Base-by-base conservation (phyloP, 2,888 invertebrate genomes). In the Bellardia pandia region DNA sequence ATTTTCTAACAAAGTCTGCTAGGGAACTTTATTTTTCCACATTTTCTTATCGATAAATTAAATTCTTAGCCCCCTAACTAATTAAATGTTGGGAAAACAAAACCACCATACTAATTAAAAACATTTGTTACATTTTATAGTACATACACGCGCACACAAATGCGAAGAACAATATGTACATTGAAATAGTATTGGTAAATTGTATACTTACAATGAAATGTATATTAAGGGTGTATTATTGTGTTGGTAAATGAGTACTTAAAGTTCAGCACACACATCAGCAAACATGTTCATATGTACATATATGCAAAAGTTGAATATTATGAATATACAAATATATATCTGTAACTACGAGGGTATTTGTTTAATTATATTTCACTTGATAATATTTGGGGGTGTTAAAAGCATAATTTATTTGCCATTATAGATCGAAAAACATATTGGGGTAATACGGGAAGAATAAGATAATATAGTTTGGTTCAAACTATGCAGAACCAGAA, bases 71-170 rank as follows among this genome's bases (percentile, higher is more conserved):
- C 53, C 9, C 33, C 33, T 33, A 53, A 42, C n/a, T 64, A 81
- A 75, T 68, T 81, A 60, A 82, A 76, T 42, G 30, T 42, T 58
- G 16, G 48, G 37, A 64, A 30, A 45, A 79, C n/a, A 40, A 30
- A 75, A 71, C 72, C 79, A 71, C 23, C 30, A 72, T 58, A 72
- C 76, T 84, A 86, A 86, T 86, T 86, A 86, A 86, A 80, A 86
- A 77, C 83, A 80, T 80, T 86, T 75, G 71, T 71, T 71, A 69
- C 71, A 80, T 8, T 69, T 68, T 71, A 71, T 45, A 45, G 0
- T 66, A 45, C 30, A 48, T 9, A 4, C 14, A 13, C 5, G 23
- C 60, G 1, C 2, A 56, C 42, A 8, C 56, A 64, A 14, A 16
- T 48, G 6, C 8, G 23, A 1, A 23, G 23, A 1, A 23, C 16